Evolutionary conservation across 2,797 vertebrate species (phyloP), one percentile per base, ranked within the genome.

Genomic region (Siniperca undulata): DNA sequence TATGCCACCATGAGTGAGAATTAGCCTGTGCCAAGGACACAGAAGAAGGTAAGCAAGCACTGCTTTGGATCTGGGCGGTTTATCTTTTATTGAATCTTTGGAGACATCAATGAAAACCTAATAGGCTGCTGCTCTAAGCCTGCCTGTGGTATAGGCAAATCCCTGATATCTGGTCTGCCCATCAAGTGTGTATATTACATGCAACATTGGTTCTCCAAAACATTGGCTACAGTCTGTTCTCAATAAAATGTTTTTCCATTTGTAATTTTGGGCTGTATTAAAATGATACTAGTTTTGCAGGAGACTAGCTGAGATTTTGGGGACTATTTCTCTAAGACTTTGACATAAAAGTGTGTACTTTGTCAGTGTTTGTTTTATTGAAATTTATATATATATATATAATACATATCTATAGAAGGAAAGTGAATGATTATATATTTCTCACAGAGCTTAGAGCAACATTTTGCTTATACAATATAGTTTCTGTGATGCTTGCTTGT

Each of bases 81-180:
- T 87, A 87, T 89, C 85, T 78, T 80, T 87, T 81, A 86, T 84
- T 90, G 80, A 90, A 85, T 91, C 82, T 78, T 77, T 73, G 56
- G 81, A 84, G 78, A 86, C 86, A 84, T 91, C 76, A 82, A 82
- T 87, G 84, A 73, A 87, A 91, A 84, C 68, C 65, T 78, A 90
- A 88, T 85, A 52, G 86, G 74, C 81, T 87, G 85, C 73, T 79
- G 78, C 73, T 80, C 76, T 77, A 70, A 83, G 78, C 62, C 81
- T 70, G 68, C 70, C 60, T 68, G 68, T 83, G 74, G 34, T 65
- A 78, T 5, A 55, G 56, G 16, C 69, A 82, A 86, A 91, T 88
- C 84, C 69, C 73, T 68, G 46, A 68, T 89, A 89, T 88, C 77
- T 73, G 40, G 3, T 72, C 81, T 85, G 78, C 81, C 40, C 64